Evolutionary conservation across 2,113 vertebrate species (phyloP).

Genomic region (Heterocephalus glaber): DNA sequence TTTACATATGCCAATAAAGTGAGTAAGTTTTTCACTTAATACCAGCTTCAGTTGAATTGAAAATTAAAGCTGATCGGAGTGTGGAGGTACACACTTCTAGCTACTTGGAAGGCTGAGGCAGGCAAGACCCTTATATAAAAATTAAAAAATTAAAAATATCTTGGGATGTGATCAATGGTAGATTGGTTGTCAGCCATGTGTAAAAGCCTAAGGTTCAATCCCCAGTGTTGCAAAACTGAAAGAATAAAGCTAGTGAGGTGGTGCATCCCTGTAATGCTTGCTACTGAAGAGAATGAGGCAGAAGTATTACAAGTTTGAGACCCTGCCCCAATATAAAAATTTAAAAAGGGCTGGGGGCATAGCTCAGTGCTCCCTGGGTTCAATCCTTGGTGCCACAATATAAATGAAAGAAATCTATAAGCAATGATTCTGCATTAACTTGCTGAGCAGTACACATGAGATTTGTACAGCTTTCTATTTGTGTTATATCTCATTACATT

Average conservation of each 20-base stretch:
- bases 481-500: not conserved
- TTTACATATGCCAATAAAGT: slow-evolving; percentile 17
- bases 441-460: not conserved
- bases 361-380: not conserved
- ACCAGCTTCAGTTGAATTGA: slow-evolving; percentile 11
- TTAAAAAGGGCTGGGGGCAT: not conserved
- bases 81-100: not conserved
- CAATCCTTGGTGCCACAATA: not conserved
- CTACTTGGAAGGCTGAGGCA: not conserved
- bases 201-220: not conserved
- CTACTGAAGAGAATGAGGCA: not conserved
- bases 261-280: not conserved
- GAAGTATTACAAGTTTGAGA: not conserved
- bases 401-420: not conserved
- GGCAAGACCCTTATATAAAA: not conserved
- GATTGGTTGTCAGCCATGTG: not conserved
- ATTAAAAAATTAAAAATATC: not conserved
- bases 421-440: not conserved
- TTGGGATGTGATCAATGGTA: not conserved
- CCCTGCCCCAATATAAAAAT: not conserved
- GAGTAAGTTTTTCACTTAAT: slow-evolving; percentile 5
- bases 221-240: not conserved
- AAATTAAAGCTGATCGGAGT: not conserved
- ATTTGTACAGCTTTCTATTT: not conserved
- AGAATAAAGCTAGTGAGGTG: not conserved